phyloP scores from a whole-genome alignment of 2,113 vertebrate genomes.

The Oreocharis arfaki region DNA sequence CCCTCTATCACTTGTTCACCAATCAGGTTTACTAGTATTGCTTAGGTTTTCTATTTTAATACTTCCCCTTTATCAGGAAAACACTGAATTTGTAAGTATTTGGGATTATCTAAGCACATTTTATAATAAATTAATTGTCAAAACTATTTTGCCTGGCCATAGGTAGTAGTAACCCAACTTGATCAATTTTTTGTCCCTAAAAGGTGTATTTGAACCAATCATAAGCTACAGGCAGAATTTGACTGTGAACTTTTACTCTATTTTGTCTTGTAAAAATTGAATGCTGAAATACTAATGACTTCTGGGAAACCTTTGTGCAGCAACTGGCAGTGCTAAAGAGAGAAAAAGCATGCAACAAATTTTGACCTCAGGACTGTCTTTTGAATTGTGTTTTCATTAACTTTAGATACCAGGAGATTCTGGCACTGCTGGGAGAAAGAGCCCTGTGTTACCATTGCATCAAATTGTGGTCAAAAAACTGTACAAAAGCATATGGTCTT shows the following conservation, averaged over 20 bases:
- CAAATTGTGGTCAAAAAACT: background rate
- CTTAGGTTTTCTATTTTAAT: background rate
- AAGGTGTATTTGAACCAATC: background rate
- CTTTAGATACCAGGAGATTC: background rate
- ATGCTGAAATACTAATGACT: slow-evolving; percentile 29
- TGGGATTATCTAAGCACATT: background rate
- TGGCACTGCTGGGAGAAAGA: background rate
- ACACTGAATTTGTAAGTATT: background rate
- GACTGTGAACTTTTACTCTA: background rate
- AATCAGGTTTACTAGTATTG: background rate
- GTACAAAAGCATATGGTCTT: background rate
- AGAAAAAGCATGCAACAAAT: background rate
- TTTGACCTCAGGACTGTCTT: slow-evolving; percentile 6
- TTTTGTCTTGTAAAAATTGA: background rate
- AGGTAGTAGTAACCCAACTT: background rate
- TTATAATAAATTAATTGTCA: background rate
- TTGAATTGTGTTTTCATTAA: slow-evolving; percentile 40
- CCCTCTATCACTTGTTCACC: background rate
- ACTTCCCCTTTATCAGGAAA: background rate
- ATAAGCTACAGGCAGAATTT: background rate
- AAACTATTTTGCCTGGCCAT: background rate
- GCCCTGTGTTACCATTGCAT: background rate
- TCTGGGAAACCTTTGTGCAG: slow-evolving; percentile 16
- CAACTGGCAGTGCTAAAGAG: background rate
- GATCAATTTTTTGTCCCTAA: background rate